Evolutionary conservation across 1,140 invertebrate species (phyloP).

Genomic region (Pogonomyrmex californicus): DNA sequence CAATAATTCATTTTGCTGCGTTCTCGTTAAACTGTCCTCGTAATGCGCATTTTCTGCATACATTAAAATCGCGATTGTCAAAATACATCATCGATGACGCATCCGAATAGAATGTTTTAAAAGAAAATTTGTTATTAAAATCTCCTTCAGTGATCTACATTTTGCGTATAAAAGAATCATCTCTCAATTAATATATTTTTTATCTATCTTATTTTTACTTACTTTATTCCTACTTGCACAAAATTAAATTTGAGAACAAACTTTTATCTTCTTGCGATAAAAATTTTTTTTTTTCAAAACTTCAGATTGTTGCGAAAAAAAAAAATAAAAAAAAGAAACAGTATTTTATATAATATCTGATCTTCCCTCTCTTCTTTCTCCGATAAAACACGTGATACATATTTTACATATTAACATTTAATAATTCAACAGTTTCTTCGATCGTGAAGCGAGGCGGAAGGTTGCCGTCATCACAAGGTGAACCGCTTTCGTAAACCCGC

Average conservation of each 20-base stretch:
- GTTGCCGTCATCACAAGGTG: slow-evolving; percentile 16
- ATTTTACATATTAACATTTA: slow-evolving; percentile 3
- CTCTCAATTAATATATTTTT: neutral
- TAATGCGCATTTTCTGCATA: slow-evolving; percentile 24
- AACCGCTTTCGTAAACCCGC: slow-evolving; percentile 35
- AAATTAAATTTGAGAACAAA: neutral
- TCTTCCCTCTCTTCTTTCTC: slow-evolving; percentile 7
- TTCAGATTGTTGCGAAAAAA: neutral
- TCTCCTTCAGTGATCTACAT: neutral
- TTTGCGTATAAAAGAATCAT: neutral
- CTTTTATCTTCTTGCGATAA: neutral
- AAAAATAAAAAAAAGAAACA: slow-evolving; percentile 12
- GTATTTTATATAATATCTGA: slow-evolving; percentile 29
- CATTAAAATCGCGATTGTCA: slow-evolving; percentile 10
- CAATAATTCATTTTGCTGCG: slow-evolving; percentile 16
- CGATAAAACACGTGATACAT: neutral
- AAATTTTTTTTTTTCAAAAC: slow-evolving; percentile 30
- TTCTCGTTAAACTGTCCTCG: slow-evolving; percentile 8
- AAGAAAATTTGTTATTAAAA: slow-evolving; percentile 5
- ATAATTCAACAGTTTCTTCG: slow-evolving; percentile 9
- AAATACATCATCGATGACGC: neutral
- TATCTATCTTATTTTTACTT: neutral
- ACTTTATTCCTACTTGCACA: neutral
- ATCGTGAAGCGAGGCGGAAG: slow-evolving; percentile 33
- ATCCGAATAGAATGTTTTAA: neutral